Evolutionary conservation across 2,113 vertebrate species (phyloP).

Genomic region (Pardalotus punctatus): DNA sequence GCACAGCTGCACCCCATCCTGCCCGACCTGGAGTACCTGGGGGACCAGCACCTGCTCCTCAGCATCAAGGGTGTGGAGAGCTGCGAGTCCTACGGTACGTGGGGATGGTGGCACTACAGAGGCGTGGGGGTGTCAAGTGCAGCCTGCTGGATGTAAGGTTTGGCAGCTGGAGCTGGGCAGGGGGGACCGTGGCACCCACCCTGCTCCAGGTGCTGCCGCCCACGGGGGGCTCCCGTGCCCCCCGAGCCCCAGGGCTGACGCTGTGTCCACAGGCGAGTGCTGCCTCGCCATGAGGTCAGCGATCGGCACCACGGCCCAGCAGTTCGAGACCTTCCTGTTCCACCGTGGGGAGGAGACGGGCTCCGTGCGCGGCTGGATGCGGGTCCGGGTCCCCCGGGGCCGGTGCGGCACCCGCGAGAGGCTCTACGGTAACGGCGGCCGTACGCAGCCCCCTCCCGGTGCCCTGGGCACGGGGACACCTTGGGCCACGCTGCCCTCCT

Average conservation of each 20-base stretch:
- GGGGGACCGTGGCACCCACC: not conserved
- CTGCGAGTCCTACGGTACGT: slow-evolving; percentile 87
- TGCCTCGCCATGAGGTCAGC: slow-evolving; percentile 56
- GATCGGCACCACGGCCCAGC: slow-evolving; percentile 61
- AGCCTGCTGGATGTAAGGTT: not conserved
- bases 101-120: fast-evolving
- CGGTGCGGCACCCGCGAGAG: slow-evolving; percentile 67
- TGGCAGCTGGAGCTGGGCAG: not conserved
- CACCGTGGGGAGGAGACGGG: slow-evolving; percentile 87
- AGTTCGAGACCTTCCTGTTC: slow-evolving; percentile 84
- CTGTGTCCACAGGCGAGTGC: slow-evolving; percentile 77
- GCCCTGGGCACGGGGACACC: fast-evolving
- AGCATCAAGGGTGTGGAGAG: slow-evolving; percentile 87
- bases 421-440: slow-evolving; percentile 73
- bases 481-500: fast-evolving
- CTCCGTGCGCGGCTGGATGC: slow-evolving; percentile 80
- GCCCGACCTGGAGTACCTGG: slow-evolving; percentile 81
- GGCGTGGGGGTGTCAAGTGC: not conserved
- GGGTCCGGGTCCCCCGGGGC: slow-evolving; percentile 72
- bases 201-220: fast-evolving
- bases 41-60: slow-evolving; percentile 84
- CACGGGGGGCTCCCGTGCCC: fast-evolving
- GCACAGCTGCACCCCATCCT: slow-evolving; percentile 77
- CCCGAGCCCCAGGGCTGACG: not conserved
- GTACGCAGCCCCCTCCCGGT: not conserved